Percentiles rank a stretch among this genome's conserved stretches.
phyloP scores from a whole-genome alignment of 2,888 invertebrate species.

The Aleiodes testaceus region DNA sequence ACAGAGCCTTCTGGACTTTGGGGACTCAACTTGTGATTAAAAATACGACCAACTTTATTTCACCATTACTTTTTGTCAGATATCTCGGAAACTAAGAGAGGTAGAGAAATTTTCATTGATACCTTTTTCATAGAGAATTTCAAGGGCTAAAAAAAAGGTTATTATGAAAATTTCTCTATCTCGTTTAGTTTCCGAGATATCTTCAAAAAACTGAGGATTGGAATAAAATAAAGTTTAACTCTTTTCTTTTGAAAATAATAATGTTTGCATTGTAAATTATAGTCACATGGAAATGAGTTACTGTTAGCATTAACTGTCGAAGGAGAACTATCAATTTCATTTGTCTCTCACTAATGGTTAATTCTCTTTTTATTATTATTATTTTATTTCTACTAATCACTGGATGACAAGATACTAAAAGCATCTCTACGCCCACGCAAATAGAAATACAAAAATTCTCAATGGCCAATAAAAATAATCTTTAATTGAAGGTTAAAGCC shows the following conservation, averaged over 20 bases:
- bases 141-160: too few species aligned
- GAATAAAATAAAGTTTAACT: constrained; percentile 45
- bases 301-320: constrained; percentile 35
- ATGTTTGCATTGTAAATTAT: constrained; percentile 26
- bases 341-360: constrained; percentile 15
- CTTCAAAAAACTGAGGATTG: constrained; percentile 31
- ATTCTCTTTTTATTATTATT: constrained; percentile 2
- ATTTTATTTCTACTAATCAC: constrained; percentile 20
- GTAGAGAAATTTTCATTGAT: too few species aligned
- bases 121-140: too few species aligned
- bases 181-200: too few species aligned
- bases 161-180: too few species aligned
- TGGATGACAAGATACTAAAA: constrained; percentile 15
- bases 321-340: constrained; percentile 28
- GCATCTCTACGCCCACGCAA: constrained; percentile 26
- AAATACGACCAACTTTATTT: too few species aligned
- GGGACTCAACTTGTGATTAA: constrained; percentile 4
- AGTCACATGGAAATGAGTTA: constrained; percentile 35
- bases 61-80: too few species aligned
- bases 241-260: constrained; percentile 20
- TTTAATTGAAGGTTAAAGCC: constrained; percentile 33
- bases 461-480: background rate
- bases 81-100: too few species aligned
- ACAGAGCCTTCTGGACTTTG: too few species aligned
- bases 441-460: constrained; percentile 13